Conservation (phyloP, 2,888 invertebrate genomes). For the Cerceris ruficornis region DNA sequence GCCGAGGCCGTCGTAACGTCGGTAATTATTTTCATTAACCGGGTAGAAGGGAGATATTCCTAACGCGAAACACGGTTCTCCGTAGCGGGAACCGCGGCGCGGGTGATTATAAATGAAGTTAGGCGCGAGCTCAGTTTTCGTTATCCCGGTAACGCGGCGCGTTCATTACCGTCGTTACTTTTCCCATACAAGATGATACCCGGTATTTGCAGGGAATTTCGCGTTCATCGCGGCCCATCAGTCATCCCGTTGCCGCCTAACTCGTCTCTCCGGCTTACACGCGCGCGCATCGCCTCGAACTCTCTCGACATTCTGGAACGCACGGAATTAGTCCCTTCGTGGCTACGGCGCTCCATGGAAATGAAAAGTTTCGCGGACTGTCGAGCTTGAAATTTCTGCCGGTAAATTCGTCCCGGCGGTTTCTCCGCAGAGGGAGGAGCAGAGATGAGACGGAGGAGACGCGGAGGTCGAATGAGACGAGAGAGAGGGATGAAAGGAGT, state of each 20-base stretch:
- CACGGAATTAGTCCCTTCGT: conserved; percentile 21
- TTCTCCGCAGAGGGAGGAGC: too few species aligned
- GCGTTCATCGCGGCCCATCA: conserved; percentile 28
- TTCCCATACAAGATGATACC: not conserved
- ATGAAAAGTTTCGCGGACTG: conserved; percentile 1
- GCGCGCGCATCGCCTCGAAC: not conserved
- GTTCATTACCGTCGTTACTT: conserved; percentile 18
- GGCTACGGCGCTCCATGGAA: not conserved
- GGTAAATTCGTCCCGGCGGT: not conserved
- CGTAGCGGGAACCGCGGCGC: not conserved
- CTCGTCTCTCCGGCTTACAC: not conserved
- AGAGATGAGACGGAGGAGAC: too few species aligned
- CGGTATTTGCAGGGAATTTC: conserved; percentile 32
- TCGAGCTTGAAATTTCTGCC: conserved; percentile 2
- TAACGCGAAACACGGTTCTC: not conserved
- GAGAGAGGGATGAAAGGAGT: too few species aligned
- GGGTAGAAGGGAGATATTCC: not conserved
- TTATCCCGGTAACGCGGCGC: not conserved
- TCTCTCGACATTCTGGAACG: conserved; percentile 4
- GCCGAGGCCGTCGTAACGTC: not conserved
- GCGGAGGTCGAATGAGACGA: too few species aligned
- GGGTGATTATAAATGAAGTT: conserved; percentile 5
- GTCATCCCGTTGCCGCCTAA: conserved; percentile 23
- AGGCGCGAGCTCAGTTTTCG: not conserved
- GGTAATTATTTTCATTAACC: conserved; percentile 6